phyloP scores from a whole-genome alignment of 2,888 invertebrate species.

The Anagyrus pseudococci region DNA sequence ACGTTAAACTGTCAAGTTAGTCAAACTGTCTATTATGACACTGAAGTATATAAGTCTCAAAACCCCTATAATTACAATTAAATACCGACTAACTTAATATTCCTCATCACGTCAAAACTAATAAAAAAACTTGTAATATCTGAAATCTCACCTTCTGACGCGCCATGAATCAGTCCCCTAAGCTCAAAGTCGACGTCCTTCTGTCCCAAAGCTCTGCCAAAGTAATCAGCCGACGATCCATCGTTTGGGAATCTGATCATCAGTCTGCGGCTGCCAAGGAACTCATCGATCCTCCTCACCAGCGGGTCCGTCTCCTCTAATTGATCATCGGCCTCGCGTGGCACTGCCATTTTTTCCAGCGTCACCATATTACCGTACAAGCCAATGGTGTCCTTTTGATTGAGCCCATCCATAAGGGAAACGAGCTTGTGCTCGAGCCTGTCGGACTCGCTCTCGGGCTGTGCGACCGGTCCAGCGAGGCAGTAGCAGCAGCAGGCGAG shows the following conservation, averaged over 20 bases:
- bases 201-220: conserved; percentile 55
- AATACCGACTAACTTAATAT: no score
- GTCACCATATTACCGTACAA: conserved; percentile 54
- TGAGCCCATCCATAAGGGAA: conserved; percentile 52
- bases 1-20: no score
- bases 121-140: background rate
- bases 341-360: conserved; percentile 45
- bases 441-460: conserved; percentile 32
- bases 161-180: conserved; percentile 48
- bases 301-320: conserved; percentile 49
- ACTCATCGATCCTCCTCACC: conserved; percentile 53
- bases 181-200: conserved; percentile 53
- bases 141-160: conserved; percentile 54
- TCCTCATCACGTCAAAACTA: background rate
- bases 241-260: conserved; percentile 52
- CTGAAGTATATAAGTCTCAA: no score
- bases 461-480: background rate
- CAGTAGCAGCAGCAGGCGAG: conserved; percentile 6
- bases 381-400: conserved; percentile 46
- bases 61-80: no score
- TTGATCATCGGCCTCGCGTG: conserved; percentile 9
- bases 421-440: conserved; percentile 48
- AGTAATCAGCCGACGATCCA: conserved; percentile 53
- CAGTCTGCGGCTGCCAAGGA: conserved; percentile 52
- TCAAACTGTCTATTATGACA: no score